Percentiles rank a stretch among this genome's conserved stretches.
These are phyloP conservation scores for Malacoraja senta DNA, from an alignment of 2,797 vertebrate species.

Conservation along the genomic window DNA sequence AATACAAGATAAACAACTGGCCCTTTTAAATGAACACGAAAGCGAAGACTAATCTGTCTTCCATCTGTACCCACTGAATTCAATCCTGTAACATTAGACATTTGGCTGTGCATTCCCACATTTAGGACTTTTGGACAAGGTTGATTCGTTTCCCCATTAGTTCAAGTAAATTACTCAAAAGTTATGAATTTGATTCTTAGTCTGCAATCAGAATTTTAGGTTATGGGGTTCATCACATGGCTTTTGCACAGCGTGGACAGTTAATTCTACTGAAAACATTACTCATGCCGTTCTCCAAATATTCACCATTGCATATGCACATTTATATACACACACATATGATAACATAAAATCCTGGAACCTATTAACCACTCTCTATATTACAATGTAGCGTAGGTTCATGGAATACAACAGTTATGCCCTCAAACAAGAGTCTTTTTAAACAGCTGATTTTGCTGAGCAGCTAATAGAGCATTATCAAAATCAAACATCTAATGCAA, in stretches of 20 bases:
- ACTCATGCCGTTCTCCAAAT: background rate
- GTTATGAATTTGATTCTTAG: background rate
- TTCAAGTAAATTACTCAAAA: background rate
- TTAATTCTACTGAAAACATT: background rate
- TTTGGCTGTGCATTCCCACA: background rate
- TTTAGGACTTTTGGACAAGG: background rate
- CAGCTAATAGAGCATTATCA: background rate
- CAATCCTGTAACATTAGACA: slow-evolving; percentile 23
- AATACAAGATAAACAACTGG: background rate
- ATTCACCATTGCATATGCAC: background rate
- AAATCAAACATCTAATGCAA: background rate
- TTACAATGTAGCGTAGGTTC: background rate
- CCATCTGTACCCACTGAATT: slow-evolving; percentile 15
- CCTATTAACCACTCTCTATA: background rate
- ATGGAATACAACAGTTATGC: background rate
- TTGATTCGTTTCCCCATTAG: background rate
- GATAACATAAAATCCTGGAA: background rate
- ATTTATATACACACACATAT: background rate
- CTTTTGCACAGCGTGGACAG: background rate
- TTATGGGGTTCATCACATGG: background rate
- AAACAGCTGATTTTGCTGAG: slow-evolving; percentile 1
- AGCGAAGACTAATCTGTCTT: slow-evolving; percentile 1
- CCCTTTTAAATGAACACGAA: background rate
- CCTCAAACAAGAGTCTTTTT: background rate
- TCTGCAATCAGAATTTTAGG: background rate